phyloP scores from a whole-genome alignment of 1,140 invertebrate species.

The Drosophila serrata region DNA sequence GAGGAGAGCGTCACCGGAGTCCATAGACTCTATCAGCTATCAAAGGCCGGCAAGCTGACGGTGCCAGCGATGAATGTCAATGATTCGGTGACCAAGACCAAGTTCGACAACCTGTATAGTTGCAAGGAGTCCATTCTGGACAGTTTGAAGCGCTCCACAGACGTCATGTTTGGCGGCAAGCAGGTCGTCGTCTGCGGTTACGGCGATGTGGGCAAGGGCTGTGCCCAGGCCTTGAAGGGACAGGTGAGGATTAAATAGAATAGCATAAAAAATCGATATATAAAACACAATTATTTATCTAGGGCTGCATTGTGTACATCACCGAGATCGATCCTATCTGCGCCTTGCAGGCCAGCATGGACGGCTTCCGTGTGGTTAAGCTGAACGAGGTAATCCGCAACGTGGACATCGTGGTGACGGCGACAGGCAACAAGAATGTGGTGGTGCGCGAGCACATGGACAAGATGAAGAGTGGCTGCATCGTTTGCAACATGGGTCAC shows the following conservation, averaged over 20 bases:
- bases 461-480: conserved; percentile 98
- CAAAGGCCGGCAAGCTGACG: conserved; percentile 96
- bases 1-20: conserved; percentile 99
- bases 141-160: conserved; percentile 86
- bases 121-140: conserved; percentile 85
- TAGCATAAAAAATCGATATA: neutral
- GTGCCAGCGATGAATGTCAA: conserved; percentile 99
- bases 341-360: conserved; percentile 99
- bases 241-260: conserved; percentile 85
- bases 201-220: conserved; percentile 99
- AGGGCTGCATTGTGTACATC: conserved; percentile 96
- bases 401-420: conserved; percentile 98
- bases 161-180: conserved; percentile 99
- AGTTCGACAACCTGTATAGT: conserved; percentile 93
- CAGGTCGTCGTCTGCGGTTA: conserved; percentile 98
- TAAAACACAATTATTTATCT: neutral
- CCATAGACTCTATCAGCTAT: conserved; percentile 97
- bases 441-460: conserved; percentile 98
- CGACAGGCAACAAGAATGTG: conserved; percentile 98
- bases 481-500: conserved; percentile 99
- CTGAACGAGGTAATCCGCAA: conserved; percentile 92
- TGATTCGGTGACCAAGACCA: conserved; percentile 99
- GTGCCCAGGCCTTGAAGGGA: conserved; percentile 97
- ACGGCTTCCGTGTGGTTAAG: conserved; percentile 98
- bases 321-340: conserved; percentile 99